Percentiles rank a stretch among this genome's conserved stretches.
These are phyloP conservation scores for Mesoclemmys tuberculata DNA, from an alignment of 2,113 vertebrate species.

Conservation along the genomic window DNA sequence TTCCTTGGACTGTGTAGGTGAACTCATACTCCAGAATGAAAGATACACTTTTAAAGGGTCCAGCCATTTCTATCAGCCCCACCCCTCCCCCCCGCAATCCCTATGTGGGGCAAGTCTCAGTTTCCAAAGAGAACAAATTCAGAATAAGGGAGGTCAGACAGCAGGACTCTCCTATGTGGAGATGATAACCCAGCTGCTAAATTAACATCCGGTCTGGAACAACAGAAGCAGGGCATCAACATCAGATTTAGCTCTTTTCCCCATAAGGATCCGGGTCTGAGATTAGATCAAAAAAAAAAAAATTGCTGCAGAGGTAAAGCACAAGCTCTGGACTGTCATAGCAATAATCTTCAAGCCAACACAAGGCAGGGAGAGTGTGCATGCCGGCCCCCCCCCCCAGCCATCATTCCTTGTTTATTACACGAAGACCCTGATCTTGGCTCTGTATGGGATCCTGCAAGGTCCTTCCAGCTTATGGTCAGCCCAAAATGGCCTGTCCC, in stretches of 20 bases:
- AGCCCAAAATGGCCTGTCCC: neutral
- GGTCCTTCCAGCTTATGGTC: neutral
- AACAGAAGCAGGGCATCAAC: neutral
- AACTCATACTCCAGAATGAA: neutral
- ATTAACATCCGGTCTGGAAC: neutral
- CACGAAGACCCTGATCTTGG: neutral
- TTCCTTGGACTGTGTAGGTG: constrained; percentile 19
- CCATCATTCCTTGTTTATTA: neutral
- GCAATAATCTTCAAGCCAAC: accelerated
- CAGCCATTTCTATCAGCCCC: neutral
- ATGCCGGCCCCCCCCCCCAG: neutral
- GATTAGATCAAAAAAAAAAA: neutral
- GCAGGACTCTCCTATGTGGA: neutral
- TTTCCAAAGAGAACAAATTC: accelerated
- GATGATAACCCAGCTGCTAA: neutral
- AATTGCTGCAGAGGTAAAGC: neutral
- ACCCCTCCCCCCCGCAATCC: neutral
- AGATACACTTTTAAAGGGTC: neutral
- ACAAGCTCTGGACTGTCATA: neutral
- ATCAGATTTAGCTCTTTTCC: neutral
- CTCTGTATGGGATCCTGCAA: neutral
- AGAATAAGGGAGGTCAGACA: neutral
- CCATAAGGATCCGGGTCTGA: neutral
- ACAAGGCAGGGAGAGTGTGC: neutral
- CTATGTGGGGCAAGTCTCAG: accelerated